A percentile compares a stretch with the other conserved stretches of the same genome.
These are phyloP conservation scores for Leptodactylus fuscus DNA, from an alignment of 2,113 vertebrate genomes.

Conservation along the genomic window DNA sequence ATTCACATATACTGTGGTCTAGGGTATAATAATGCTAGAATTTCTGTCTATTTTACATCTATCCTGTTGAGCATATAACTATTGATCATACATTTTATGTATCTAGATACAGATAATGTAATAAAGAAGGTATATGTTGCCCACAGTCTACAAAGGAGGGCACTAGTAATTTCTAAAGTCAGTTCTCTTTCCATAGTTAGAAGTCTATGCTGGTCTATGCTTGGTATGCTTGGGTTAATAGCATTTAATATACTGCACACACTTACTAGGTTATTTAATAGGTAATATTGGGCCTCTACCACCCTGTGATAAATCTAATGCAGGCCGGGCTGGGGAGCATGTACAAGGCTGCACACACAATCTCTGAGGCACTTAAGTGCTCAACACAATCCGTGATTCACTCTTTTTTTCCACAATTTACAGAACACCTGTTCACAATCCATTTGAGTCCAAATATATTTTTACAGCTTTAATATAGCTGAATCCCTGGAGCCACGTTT, in stretches of 20 bases:
- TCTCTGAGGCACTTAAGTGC: slow-evolving; percentile 18
- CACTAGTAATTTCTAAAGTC: not conserved
- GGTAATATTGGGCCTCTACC: slow-evolving; percentile 9
- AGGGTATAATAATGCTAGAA: no score
- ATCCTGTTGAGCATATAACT: no score
- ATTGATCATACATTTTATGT: no score
- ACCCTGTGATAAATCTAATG: slow-evolving; percentile 41
- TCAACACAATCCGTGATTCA: slow-evolving; percentile 38
- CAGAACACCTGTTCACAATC: slow-evolving; percentile 78
- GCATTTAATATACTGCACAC: slow-evolving; percentile 15
- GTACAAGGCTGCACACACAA: slow-evolving; percentile 13
- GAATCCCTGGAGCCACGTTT: slow-evolving; percentile 69
- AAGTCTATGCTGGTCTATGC: not conserved
- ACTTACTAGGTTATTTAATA: slow-evolving; percentile 19
- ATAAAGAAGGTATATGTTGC: no score
- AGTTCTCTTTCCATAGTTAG: no score
- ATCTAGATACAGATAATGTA: no score
- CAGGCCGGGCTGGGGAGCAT: not conserved
- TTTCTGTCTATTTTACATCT: no score
- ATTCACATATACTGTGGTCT: no score
- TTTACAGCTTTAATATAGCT: slow-evolving; percentile 68
- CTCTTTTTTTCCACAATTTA: slow-evolving; percentile 54
- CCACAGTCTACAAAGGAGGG: not conserved
- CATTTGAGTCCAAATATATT: slow-evolving; percentile 69
- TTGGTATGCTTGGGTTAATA: slow-evolving; percentile 12